These are phyloP conservation scores for Otolemur crassicaudatus DNA, from an alignment of 2,797 vertebrate species.

Conservation along the genomic window DNA sequence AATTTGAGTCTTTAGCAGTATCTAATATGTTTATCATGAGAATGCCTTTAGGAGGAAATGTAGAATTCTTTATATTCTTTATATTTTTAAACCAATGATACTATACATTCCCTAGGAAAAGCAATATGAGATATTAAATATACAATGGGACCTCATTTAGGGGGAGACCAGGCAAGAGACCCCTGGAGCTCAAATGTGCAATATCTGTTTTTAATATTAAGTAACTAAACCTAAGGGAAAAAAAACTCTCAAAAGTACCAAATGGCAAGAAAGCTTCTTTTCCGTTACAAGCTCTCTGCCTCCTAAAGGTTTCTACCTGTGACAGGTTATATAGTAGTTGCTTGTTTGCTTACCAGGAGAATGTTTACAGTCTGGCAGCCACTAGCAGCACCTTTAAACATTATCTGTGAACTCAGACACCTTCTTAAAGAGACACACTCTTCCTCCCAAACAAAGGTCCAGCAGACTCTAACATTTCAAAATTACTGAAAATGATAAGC, in stretches of 20 bases:
- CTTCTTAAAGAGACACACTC: slow-evolving; percentile 64
- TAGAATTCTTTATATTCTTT: not conserved
- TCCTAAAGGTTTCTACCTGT: slow-evolving; percentile 75
- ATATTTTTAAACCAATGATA: slow-evolving; percentile 57
- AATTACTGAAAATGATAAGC: slow-evolving; percentile 59
- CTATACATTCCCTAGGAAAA: slow-evolving; percentile 35
- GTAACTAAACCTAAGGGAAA: slow-evolving; percentile 69
- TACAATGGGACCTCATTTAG: not conserved
- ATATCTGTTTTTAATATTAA: slow-evolving; percentile 63
- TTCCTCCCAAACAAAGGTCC: slow-evolving; percentile 37
- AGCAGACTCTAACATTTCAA: slow-evolving; percentile 41
- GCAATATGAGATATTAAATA: slow-evolving; percentile 24
- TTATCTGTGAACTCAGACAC: slow-evolving; percentile 56
- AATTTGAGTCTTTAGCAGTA: slow-evolving; percentile 70
- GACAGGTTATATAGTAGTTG: slow-evolving; percentile 15
- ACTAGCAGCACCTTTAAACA: slow-evolving; percentile 34
- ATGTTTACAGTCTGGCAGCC: slow-evolving; percentile 47
- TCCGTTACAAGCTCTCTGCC: slow-evolving; percentile 52
- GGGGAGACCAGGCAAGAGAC: not conserved
- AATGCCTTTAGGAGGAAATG: slow-evolving; percentile 52
- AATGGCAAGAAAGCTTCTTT: slow-evolving; percentile 66
- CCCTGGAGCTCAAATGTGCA: not conserved
- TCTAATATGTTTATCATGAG: not conserved
- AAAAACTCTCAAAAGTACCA: slow-evolving; percentile 15
- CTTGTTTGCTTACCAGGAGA: slow-evolving; percentile 73